Evolutionary conservation across 2,113 vertebrate species (phyloP).

Genomic region (Tragelaphus strepsiceros): DNA sequence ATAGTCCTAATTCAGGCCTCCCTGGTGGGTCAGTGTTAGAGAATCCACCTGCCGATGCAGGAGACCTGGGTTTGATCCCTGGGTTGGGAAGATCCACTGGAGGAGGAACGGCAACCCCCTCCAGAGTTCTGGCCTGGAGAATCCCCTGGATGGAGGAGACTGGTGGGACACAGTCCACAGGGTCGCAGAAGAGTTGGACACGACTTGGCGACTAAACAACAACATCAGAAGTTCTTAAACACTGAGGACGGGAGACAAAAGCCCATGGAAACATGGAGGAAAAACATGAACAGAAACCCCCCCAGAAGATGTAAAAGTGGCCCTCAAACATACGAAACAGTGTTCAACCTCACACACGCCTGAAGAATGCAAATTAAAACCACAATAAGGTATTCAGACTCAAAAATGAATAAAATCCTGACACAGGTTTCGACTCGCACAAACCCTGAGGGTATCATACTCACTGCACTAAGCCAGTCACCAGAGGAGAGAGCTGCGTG

Average conservation of each 20-base stretch:
- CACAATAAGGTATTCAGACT: rapidly evolving
- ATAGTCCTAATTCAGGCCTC: neutral
- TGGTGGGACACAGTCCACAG: neutral
- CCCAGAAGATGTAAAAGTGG: neutral
- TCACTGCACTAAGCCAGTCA: neutral
- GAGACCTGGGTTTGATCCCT: neutral
- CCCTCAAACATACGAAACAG: neutral
- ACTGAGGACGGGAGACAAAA: neutral
- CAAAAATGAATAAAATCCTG: neutral
- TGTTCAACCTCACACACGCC: neutral
- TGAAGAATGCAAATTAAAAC: neutral
- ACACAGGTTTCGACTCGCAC: neutral
- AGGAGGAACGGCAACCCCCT: neutral
- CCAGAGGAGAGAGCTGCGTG: neutral
- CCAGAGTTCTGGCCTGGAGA: neutral
- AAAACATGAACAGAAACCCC: neutral
- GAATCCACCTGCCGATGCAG: neutral
- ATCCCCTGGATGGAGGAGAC: rapidly evolving
- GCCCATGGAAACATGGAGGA: neutral
- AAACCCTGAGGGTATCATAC: neutral
- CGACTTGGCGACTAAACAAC: rapidly evolving
- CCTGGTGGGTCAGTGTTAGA: neutral
- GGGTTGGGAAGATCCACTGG: neutral
- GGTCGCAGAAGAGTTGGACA: neutral
- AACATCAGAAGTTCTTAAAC: neutral